Evolutionary conservation across 2,797 vertebrate species (phyloP).

Genomic region (Sylvia borin): DNA sequence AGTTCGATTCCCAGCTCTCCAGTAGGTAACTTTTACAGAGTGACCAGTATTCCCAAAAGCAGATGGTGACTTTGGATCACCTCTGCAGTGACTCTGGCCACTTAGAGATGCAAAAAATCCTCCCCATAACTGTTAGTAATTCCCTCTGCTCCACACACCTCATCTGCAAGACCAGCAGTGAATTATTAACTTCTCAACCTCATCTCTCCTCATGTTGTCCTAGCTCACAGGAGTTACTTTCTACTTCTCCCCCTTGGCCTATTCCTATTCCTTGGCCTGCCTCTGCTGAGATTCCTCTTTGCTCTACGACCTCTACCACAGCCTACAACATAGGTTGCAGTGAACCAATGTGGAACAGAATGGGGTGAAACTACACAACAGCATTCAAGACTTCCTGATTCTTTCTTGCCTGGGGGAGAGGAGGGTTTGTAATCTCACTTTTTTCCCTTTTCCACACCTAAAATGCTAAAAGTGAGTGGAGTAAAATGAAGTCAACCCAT

Average conservation of each 20-base stretch:
- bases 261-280: neutral
- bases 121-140: neutral
- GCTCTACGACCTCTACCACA: neutral
- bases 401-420: neutral
- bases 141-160: neutral
- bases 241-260: neutral
- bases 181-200: neutral
- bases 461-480: neutral
- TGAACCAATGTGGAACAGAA: neutral
- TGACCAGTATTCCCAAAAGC: neutral
- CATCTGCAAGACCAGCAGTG: neutral
- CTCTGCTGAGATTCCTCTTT: neutral
- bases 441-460: neutral
- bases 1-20: neutral
- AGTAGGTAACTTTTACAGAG: neutral
- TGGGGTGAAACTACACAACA: neutral
- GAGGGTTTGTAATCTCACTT: neutral
- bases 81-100: neutral
- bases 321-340: fast-evolving
- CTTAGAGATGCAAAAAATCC: neutral
- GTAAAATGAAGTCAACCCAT: neutral
- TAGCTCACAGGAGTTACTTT: neutral
- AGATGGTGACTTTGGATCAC: neutral
- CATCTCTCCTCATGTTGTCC: neutral
- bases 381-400: neutral